Percentiles rank a stretch among this genome's conserved stretches.
These are phyloP conservation scores for Peromyscus leucopus DNA, from an alignment of 2,113 vertebrate genomes.

Conservation along the genomic window DNA sequence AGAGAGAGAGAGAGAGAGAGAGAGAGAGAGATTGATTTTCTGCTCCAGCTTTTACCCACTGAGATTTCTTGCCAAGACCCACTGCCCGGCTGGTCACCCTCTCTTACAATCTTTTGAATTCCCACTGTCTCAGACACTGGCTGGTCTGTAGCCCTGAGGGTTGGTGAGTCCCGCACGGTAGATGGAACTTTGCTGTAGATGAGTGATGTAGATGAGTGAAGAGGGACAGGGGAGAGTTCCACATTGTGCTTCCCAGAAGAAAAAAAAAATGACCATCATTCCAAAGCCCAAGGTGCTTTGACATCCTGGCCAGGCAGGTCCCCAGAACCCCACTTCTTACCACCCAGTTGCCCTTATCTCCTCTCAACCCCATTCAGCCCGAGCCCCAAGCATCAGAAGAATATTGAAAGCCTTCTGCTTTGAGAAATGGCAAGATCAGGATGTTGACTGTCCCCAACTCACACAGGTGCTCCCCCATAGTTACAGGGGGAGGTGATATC, in stretches of 20 bases:
- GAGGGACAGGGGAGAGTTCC: not conserved
- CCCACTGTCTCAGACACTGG: no score
- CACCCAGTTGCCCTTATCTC: not conserved
- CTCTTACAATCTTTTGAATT: not conserved
- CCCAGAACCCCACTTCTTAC: not conserved
- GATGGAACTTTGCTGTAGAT: not conserved
- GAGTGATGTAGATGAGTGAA: not conserved
- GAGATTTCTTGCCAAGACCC: rapidly evolving
- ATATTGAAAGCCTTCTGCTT: not conserved
- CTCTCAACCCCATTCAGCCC: not conserved
- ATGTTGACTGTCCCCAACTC: not conserved
- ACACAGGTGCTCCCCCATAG: not conserved
- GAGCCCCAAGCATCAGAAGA: not conserved
- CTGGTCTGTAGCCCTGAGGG: not conserved
- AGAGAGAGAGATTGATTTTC: not conserved
- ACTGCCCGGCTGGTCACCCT: not conserved
- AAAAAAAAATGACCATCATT: not conserved
- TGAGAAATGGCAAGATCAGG: not conserved
- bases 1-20: no score
- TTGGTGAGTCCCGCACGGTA: not conserved
- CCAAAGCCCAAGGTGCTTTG: not conserved
- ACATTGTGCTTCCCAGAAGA: not conserved
- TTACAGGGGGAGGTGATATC: not conserved
- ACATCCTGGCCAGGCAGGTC: not conserved
- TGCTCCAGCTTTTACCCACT: not conserved